Evolutionary conservation across 2,113 vertebrate species (phyloP), one percentile per base, ranked within the genome.

Genomic region (Saiga tatarica): DNA sequence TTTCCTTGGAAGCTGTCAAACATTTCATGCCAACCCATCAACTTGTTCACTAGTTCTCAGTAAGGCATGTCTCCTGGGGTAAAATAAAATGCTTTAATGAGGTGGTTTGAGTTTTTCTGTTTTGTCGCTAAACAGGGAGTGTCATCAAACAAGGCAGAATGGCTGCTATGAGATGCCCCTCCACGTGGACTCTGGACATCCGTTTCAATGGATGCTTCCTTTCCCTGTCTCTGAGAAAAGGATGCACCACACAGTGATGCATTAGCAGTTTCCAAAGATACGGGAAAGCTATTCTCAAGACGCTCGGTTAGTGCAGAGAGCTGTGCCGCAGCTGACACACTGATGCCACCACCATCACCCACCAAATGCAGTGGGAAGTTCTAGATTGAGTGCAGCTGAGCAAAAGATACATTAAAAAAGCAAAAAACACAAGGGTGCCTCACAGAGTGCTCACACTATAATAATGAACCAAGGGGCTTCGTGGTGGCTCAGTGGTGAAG

Each of bases 1-100:
- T 36, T 90, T 96, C 52, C 85, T 50, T 60, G 71, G 91, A 95
- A 90, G 47, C 21, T 45, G 64, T 6, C 11, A 95, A 74, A 90
- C 2, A 78, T 81, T 85, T 92, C 62, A 76, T 52, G 45, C 26
- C 33, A 92, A 60, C 15, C 3, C 45, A 53, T 59, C 23, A 23
- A 47, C 11, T 76, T 85, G 16, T 78, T 85, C 42, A 78, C 57
- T 50, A 84, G 78, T 62, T 87, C 62, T 87, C 23, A 78, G 23
- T 33, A 60, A 64, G 57, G 19, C 64, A 87, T 25, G 23, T 8
- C 26, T 90, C 55, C 52, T 74, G 30, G 25, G 42, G 13, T 71
- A 53, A 92, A 78, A 76, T 9, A n/a, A 82, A 96, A 86, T 15
- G 5, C 2, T 89, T 87, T 67, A 64, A 76, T 47, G 33, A 52